Conservation (phyloP, 2,797 vertebrate genomes). For the Chromis chromis region DNA sequence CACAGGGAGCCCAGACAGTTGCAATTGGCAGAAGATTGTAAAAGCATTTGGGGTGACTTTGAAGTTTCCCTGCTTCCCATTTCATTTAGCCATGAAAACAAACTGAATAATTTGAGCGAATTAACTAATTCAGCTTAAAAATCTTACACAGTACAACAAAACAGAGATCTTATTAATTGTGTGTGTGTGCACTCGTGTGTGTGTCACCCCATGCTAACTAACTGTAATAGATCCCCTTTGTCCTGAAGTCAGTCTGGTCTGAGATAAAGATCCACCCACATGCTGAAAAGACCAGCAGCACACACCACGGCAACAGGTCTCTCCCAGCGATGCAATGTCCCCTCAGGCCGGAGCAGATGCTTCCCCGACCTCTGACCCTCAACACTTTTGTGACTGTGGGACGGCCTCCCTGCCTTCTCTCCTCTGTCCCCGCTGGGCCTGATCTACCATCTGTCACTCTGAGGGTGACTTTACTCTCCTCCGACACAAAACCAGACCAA, state of each 20-base stretch:
- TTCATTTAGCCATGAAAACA: slow-evolving; percentile 44
- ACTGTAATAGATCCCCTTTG: slow-evolving; percentile 78
- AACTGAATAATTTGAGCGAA: slow-evolving; percentile 5
- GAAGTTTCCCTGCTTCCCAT: slow-evolving; percentile 57
- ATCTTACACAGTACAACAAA: slow-evolving; percentile 15
- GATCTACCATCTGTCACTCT: slow-evolving; percentile 91
- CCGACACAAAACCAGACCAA: slow-evolving; percentile 71
- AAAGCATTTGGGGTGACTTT: slow-evolving; percentile 66
- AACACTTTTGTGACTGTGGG: slow-evolving; percentile 89
- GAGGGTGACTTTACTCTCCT: slow-evolving; percentile 75
- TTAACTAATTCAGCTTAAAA: slow-evolving; percentile 10
- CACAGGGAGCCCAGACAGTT: slow-evolving; percentile 67
- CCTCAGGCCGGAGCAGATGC: slow-evolving; percentile 92
- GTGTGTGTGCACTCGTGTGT: slow-evolving; percentile 5
- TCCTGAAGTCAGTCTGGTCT: slow-evolving; percentile 61
- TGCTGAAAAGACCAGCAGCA: slow-evolving; percentile 69
- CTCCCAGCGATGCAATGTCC: slow-evolving; percentile 85
- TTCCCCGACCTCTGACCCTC: slow-evolving; percentile 89
- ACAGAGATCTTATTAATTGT: slow-evolving; percentile 9
- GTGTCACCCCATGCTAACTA: slow-evolving; percentile 51
- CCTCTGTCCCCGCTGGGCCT: slow-evolving; percentile 79
- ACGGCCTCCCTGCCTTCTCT: slow-evolving; percentile 77
- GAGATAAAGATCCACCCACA: slow-evolving; percentile 76
- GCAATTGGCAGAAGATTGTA: slow-evolving; percentile 68
- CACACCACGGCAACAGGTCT: slow-evolving; percentile 86